phyloP scores from a whole-genome alignment of 2,113 vertebrate species.

The Dinomys branickii region DNA sequence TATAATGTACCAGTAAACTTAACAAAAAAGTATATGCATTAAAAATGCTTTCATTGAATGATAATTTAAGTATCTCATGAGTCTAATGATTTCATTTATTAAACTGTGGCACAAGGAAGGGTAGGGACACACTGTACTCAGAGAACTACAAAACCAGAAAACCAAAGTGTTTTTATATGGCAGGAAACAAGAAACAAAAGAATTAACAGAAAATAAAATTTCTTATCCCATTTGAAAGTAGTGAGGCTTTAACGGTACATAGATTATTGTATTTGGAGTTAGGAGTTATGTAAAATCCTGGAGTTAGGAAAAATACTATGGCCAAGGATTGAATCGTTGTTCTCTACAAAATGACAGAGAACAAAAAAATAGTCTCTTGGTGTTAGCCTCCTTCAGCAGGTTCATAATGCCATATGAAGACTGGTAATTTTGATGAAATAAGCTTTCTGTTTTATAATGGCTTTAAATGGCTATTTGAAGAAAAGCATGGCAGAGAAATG shows the following conservation, averaged over 20 bases:
- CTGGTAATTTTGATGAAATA: neutral
- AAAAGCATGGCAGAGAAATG: neutral
- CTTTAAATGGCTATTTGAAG: neutral
- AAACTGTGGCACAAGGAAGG: neutral
- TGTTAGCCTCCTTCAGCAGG: neutral
- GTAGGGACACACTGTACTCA: neutral
- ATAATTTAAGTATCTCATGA: conserved; percentile 55
- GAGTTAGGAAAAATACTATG: neutral
- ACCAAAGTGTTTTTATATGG: neutral
- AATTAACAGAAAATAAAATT: neutral
- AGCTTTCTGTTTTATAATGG: neutral
- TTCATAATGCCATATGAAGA: neutral
- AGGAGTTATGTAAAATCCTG: neutral
- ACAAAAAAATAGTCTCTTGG: neutral
- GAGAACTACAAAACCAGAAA: neutral
- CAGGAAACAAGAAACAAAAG: neutral
- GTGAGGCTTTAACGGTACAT: neutral
- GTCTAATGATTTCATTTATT: neutral
- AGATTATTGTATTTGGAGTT: neutral
- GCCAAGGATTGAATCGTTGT: neutral
- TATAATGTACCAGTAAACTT: neutral
- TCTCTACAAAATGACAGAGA: neutral
- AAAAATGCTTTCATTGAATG: conserved; percentile 17
- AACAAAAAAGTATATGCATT: neutral
- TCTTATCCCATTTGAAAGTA: neutral